These are phyloP conservation scores for Eledone cirrhosa DNA, from an alignment of 2,888 invertebrate genomes.

Conservation along the genomic window DNA sequence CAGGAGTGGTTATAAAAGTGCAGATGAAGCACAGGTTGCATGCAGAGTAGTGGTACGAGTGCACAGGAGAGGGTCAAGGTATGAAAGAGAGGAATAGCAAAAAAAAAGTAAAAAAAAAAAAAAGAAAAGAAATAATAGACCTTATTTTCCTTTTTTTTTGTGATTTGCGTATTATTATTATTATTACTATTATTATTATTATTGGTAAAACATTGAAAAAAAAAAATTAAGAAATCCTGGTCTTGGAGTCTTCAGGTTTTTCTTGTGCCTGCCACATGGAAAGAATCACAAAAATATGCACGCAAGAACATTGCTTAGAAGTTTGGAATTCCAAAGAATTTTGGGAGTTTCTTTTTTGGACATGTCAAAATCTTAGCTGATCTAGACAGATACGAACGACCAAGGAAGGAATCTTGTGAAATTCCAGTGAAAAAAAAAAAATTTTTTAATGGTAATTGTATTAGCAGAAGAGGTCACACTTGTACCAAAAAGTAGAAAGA, in stretches of 20 bases:
- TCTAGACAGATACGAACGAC: too few species aligned
- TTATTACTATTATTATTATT: too few species aligned
- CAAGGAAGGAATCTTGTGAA: too few species aligned
- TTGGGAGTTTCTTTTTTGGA: too few species aligned
- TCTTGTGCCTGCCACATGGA: not conserved
- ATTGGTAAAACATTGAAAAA: not conserved
- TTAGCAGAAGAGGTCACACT: too few species aligned
- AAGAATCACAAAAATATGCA: not conserved
- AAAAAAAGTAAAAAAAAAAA: not conserved
- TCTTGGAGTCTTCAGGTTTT: not conserved
- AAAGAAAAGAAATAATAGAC: not conserved
- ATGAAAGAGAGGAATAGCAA: conserved; percentile 38
- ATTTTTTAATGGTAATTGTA: too few species aligned
- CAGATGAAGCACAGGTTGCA: conserved; percentile 30
- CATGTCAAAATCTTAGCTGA: too few species aligned
- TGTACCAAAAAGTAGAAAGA: too few species aligned
- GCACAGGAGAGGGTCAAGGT: conserved; percentile 32
- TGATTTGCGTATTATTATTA: too few species aligned
- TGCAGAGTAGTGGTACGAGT: conserved; percentile 30
- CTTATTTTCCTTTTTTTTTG: not conserved
- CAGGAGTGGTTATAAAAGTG: conserved; percentile 26
- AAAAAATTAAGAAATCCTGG: conserved; percentile 12
- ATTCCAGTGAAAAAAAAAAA: too few species aligned
- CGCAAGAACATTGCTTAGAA: too few species aligned
- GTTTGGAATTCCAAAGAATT: too few species aligned